Base-by-base conservation (phyloP, 2,113 vertebrate genomes). In the Blennius ocellaris region DNA sequence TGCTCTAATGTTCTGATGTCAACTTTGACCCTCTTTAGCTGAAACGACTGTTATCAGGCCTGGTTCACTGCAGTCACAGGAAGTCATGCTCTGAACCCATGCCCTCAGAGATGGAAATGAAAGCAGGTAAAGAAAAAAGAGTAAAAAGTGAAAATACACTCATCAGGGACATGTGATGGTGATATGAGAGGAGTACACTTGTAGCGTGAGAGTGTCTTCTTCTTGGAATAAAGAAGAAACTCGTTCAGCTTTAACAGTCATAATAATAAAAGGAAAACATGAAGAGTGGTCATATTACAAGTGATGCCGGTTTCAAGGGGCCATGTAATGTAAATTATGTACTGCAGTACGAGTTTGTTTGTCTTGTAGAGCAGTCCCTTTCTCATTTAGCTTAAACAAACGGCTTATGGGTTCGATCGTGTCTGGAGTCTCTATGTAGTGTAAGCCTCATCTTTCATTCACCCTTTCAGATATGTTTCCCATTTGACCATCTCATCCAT, bases 21-120 rank as follows among this genome's bases (percentile, higher is more conserved):
- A 85, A 85, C 74, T 80, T 74, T 88, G 81, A 87, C 82, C 82
- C 38, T 59, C 39, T 67, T 76, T 87, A 84, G 88, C 73, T 77
- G 80, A 86, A 90, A 92, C 86, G 76, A 65, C 69, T 51, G 72
- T 70, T 84, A 68, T 90, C 75, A 82, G 77, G 77, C 72, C 85
- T 45, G 68, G 56, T 86, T 75, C 39, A 45, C 82, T 79, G 60
- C 82, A 93, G 91, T 94, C 92, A 95, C 93, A 96, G 97, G 96
- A 96, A 96, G 93, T 93, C 90, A 88, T 85, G 91, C 87, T 90
- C 91, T 90, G 82, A 84, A 90, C 90, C 87, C 43, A n/a, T 65
- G 79, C 93, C 90, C 92, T 93, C 80, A 81, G 87, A 88, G 40
- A 62, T 61, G 70, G 65, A 77, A 73, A 76, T 4, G 57, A 76